phyloP scores from a whole-genome alignment of 2,888 invertebrate species.

The Amiota communis region DNA sequence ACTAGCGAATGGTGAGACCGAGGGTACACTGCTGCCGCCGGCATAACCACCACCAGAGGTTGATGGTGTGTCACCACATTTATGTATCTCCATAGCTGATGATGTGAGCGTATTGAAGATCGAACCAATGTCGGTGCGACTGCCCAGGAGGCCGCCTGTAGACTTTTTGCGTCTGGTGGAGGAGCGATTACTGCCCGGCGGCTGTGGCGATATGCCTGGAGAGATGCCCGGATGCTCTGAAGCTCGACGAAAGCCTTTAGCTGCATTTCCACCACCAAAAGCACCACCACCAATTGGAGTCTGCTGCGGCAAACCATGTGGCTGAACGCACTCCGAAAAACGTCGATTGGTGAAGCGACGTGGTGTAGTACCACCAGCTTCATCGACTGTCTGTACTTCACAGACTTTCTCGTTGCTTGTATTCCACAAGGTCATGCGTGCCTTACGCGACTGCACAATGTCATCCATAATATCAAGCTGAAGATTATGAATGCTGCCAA shows the following conservation, averaged over 20 bases:
- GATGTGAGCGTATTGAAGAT: slow-evolving; percentile 82
- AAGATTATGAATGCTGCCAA: slow-evolving; percentile 86
- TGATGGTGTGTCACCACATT: slow-evolving; percentile 76
- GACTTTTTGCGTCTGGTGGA: slow-evolving; percentile 68
- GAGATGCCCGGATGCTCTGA: slow-evolving; percentile 80
- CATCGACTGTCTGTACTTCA: slow-evolving; percentile 86
- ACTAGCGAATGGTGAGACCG: slow-evolving; percentile 52
- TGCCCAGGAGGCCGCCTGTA: slow-evolving; percentile 81
- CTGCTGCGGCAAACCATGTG: slow-evolving; percentile 38
- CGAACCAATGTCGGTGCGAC: slow-evolving; percentile 85
- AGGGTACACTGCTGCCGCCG: slow-evolving; percentile 50
- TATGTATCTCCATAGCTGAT: slow-evolving; percentile 85
- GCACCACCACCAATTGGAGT: slow-evolving; percentile 32
- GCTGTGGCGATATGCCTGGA: slow-evolving; percentile 61
- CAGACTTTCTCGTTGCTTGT: slow-evolving; percentile 86
- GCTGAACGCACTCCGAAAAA: slow-evolving; percentile 81
- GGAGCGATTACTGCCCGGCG: slow-evolving; percentile 55
- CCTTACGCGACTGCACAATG: slow-evolving; percentile 86
- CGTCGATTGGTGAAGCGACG: slow-evolving; percentile 78
- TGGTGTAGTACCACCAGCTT: slow-evolving; percentile 75
- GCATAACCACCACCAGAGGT: slow-evolving; percentile 42
- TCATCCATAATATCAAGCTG: slow-evolving; percentile 92
- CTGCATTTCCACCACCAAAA: neutral
- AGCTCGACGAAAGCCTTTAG: slow-evolving; percentile 76
- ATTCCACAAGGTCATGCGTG: slow-evolving; percentile 88